These are phyloP conservation scores for Diarsia brunnea DNA, from an alignment of 2,888 invertebrate species.

Conservation along the genomic window DNA sequence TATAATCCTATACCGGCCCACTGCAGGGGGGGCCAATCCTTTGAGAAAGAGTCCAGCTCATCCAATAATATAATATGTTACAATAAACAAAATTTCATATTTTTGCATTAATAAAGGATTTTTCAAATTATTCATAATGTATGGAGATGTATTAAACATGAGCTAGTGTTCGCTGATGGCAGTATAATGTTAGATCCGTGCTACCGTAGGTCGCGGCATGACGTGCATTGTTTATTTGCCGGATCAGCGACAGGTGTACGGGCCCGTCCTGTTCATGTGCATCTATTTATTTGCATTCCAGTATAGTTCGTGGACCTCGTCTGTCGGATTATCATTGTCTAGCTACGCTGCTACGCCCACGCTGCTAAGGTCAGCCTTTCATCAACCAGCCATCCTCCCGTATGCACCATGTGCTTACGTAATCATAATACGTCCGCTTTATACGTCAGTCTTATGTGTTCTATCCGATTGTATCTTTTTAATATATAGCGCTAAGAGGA, in stretches of 20 bases:
- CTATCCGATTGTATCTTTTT: slow-evolving; percentile 72
- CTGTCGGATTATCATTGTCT: slow-evolving; percentile 83
- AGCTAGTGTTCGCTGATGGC: slow-evolving; percentile 39
- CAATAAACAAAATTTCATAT: background rate
- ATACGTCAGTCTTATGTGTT: slow-evolving; percentile 65
- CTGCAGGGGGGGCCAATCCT: no score
- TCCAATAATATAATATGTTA: no score
- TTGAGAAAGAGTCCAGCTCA: no score
- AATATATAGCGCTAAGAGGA: slow-evolving; percentile 60
- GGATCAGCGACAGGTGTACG: slow-evolving; percentile 87
- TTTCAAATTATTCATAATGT: slow-evolving; percentile 18
- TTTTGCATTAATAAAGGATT: background rate
- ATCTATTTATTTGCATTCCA: slow-evolving; percentile 90
- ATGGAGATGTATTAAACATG: slow-evolving; percentile 45
- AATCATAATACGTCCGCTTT: slow-evolving; percentile 70
- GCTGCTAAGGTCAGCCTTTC: slow-evolving; percentile 80
- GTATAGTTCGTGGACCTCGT: slow-evolving; percentile 86
- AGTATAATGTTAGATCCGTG: slow-evolving; percentile 66
- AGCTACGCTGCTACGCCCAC: slow-evolving; percentile 74
- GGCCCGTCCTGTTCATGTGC: slow-evolving; percentile 86
- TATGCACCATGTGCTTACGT: slow-evolving; percentile 73
- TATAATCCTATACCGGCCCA: no score
- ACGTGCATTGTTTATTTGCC: slow-evolving; percentile 87
- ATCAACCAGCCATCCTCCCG: slow-evolving; percentile 71
- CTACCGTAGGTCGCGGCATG: slow-evolving; percentile 78